Base-by-base conservation (phyloP, 2,113 vertebrate genomes). In the Boleophthalmus pectinirostris region DNA sequence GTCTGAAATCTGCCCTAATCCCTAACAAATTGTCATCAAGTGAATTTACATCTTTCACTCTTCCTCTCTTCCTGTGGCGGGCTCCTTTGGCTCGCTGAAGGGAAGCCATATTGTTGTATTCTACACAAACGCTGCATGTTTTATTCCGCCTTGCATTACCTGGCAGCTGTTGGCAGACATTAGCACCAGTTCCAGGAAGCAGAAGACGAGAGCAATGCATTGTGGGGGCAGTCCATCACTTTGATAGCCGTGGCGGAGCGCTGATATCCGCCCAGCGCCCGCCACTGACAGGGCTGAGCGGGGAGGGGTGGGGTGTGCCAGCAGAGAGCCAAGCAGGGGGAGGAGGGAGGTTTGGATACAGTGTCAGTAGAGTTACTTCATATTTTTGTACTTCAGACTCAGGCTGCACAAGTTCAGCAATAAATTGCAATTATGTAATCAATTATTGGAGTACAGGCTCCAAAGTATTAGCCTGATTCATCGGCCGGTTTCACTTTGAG, bases 41-140 rank as follows among this genome's bases (percentile, higher is more conserved):
- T 10, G 5, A 38, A 43, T 43, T 10, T 43, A 43, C 10, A 10
- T 10, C 9, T 43, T 43, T 43, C 5, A 2, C 8, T 43, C 38
- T 43, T 43, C 38, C 38, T 43, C 38, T 11, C 10, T 43, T 43
- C 46, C 15, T 47, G 13, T 47, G 12, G 15, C 46, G 13, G 15
- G 10, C 12, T 47, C 13, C 9, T 20, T 21, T 54, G 51, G 75
- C 69, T 67, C 49, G 35, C 2, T 78, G 67, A 45, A 78, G 69
- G 78, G 66, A 75, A 81, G 74, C 66, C 38, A 51, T 72, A 79
- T 83, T 77, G 61, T 38, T 64, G 61, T 21, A 64, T 38, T 38
- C 33, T 64, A 38, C 33, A 38, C 29, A 64, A 64, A 64, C 18
- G 33, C 8, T 3, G 15, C 61, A 64, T 64, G 61, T 64, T 64